Evolutionary conservation across 2,113 vertebrate genomes (phyloP), one percentile per base, ranked within the genome.

Genomic region (Lanius collurio): DNA sequence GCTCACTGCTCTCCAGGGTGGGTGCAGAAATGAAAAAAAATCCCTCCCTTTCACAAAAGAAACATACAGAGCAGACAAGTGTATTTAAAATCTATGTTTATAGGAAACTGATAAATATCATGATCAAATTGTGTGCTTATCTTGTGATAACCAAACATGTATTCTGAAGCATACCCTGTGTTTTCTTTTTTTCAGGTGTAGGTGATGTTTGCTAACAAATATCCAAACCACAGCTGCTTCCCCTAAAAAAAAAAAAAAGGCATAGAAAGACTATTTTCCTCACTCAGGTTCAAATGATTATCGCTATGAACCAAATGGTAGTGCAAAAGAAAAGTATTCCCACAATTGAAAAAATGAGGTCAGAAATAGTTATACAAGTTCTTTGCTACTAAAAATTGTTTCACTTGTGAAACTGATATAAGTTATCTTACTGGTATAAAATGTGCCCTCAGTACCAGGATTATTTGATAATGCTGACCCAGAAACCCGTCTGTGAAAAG

Each of bases 121-220:
- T 11, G 15, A 64, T 20, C 5, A 83, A 68, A 52, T 13, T 11
- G 41, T 41, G 39, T 63, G 27, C 31, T 33, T 70, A 41, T 27
- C 21, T 14, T 42, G 55, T 42, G 62, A 33, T 50, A 70, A 70
- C 13, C 0, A 0, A 96, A 70, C 0, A 24, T 1, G 0, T 6
- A 10, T 63, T 57, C 42, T 17, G 47, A 87, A 86, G 13, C 33
- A 62, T 26, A 60, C 11, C 33, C 18, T 91, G 21, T 55, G 28
- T 53, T 77, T 89, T 69, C 4, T 37, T 74, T 78, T n/a, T 63
- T 64, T 64, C 46, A 56, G 7, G 20, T 2, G 3, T 13, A 41
- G 14, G 44, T 8, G 13, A 30, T 60, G 83, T 42, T 80, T 85
- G 46, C 44, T 69, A 37, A 24, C 22, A 92, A 49, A 83, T 74